Percentiles rank a stretch among this genome's conserved stretches.
phyloP scores from a whole-genome alignment of 2,113 vertebrate species.

The Ondatra zibethicus region DNA sequence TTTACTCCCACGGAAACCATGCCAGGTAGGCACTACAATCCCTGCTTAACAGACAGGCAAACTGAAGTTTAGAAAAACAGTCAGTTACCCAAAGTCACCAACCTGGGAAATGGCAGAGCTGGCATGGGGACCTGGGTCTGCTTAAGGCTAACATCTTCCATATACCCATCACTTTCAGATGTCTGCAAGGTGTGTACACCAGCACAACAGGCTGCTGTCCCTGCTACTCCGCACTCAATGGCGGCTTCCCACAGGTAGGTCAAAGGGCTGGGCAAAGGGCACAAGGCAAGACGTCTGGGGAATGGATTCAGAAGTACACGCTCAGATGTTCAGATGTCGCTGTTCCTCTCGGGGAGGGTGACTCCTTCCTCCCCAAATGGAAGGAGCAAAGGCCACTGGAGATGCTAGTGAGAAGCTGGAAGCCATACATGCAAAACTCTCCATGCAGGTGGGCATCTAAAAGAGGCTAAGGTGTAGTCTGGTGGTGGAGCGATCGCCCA shows the following conservation, averaged over 20 bases:
- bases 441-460: neutral
- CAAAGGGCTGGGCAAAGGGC: neutral
- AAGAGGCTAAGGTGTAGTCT: neutral
- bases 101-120: neutral
- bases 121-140: neutral
- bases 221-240: neutral
- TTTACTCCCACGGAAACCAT: neutral
- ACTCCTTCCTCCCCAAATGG: neutral
- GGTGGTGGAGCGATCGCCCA: neutral
- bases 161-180: neutral
- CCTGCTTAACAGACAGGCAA: neutral
- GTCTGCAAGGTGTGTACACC: neutral
- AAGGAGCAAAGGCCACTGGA: neutral
- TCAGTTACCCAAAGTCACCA: neutral
- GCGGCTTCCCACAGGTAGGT: accelerated
- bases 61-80: neutral
- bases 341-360: neutral
- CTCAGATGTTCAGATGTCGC: neutral
- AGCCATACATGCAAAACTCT: neutral
- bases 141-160: neutral
- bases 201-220: neutral
- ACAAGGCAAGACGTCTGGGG: too few species aligned
- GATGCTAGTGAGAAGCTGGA: neutral
- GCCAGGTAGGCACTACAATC: neutral
- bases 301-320: neutral